Percentiles rank a stretch among this genome's conserved stretches.
Conservation (phyloP, 2,797 vertebrate species). For the Microhierax caerulescens region DNA sequence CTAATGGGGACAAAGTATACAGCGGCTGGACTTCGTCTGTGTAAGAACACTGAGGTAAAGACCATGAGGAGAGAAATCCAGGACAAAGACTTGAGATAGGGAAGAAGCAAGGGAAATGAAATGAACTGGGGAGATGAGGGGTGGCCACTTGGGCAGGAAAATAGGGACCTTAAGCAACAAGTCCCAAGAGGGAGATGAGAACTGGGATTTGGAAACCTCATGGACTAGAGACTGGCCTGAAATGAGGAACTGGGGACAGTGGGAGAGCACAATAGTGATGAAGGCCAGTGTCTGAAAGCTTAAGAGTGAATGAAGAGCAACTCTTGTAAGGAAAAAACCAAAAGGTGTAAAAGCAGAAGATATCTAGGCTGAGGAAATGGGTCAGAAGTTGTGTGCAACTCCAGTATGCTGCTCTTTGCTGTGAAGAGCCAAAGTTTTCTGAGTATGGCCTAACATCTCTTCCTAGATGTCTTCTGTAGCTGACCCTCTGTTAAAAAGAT, state of each 20-base stretch:
- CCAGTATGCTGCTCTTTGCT: background rate
- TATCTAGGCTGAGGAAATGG: background rate
- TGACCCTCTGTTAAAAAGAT: background rate
- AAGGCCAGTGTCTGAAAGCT: background rate
- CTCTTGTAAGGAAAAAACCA: background rate
- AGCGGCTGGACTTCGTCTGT: background rate
- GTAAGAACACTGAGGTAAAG: background rate
- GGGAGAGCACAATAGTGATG: background rate
- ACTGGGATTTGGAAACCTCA: background rate
- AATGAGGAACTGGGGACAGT: background rate
- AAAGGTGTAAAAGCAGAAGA: background rate
- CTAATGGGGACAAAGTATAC: background rate
- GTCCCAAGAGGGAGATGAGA: background rate
- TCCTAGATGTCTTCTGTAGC: background rate
- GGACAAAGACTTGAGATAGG: background rate
- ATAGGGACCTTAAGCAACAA: background rate
- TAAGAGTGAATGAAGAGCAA: background rate
- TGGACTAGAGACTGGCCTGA: background rate
- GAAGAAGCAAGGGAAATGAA: background rate
- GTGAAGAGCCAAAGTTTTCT: background rate
- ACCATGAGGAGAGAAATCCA: background rate
- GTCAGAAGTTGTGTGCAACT: background rate
- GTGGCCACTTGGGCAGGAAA: background rate
- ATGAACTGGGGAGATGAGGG: fast-evolving
- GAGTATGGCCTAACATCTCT: background rate